These are phyloP conservation scores for Chelonia mydas DNA, from an alignment of 2,797 vertebrate species.

Conservation along the genomic window DNA sequence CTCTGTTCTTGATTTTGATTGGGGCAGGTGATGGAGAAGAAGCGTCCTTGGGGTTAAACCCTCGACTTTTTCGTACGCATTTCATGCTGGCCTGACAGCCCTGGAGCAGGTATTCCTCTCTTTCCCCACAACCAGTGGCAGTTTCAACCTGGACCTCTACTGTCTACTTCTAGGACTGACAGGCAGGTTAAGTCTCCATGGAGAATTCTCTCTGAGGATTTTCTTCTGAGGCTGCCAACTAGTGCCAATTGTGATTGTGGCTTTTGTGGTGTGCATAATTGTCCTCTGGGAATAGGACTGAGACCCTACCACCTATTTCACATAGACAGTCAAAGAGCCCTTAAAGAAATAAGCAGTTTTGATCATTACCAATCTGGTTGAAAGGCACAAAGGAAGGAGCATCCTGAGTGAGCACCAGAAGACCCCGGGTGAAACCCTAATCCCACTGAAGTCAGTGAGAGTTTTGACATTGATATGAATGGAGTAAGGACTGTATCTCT, in stretches of 20 bases:
- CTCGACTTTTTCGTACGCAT: rapidly evolving
- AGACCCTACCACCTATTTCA: not conserved
- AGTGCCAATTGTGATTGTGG: not conserved
- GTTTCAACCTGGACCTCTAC: not conserved
- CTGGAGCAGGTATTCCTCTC: rapidly evolving
- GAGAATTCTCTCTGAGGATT: not conserved
- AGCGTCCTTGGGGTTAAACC: not conserved
- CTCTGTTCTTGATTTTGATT: not conserved
- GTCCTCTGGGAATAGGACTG: not conserved
- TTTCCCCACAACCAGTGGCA: not conserved
- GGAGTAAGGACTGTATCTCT: not conserved
- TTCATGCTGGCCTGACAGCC: not conserved
- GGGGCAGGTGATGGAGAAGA: not conserved
- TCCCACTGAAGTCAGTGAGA: not conserved
- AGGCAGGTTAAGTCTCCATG: not conserved
- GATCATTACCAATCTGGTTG: not conserved
- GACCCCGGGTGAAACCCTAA: rapidly evolving
- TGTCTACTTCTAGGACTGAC: rapidly evolving
- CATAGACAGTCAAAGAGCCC: not conserved
- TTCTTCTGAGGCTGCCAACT: not conserved
- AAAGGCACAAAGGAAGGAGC: not conserved
- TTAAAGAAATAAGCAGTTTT: not conserved
- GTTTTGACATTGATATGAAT: not conserved
- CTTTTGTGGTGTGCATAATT: not conserved
- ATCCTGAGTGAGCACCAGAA: not conserved